phyloP scores from a whole-genome alignment of 2,797 vertebrate species.

The Galagoides demidoff region DNA sequence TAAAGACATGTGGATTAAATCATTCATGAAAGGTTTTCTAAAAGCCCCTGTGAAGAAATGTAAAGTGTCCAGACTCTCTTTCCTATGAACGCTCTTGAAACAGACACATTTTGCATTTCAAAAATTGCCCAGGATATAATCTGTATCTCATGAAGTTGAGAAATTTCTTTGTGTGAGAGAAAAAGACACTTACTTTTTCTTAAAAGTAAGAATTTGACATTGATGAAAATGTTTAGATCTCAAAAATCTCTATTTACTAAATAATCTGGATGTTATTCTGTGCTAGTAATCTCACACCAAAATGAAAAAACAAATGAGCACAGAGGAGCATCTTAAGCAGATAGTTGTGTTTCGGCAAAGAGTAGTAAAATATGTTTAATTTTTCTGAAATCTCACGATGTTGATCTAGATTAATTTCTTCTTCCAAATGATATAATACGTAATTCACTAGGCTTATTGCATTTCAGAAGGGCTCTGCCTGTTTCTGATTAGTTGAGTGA shows the following conservation, averaged over 20 bases:
- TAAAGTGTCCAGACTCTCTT: not conserved
- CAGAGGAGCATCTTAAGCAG: not conserved
- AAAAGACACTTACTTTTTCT: conserved; percentile 29
- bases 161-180: not conserved
- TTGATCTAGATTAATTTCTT: not conserved
- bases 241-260: not conserved
- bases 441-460: not conserved
- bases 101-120: not conserved
- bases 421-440: not conserved
- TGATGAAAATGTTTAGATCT: conserved; percentile 26
- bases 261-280: not conserved
- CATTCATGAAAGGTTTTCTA: not conserved
- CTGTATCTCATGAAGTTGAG: not conserved
- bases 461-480: not conserved
- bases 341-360: not conserved
- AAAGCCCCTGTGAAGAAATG: not conserved
- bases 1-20: not conserved
- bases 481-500: not conserved
- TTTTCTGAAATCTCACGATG: not conserved
- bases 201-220: not conserved
- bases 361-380: not conserved
- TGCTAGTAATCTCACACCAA: not conserved
- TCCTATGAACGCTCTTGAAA: not conserved
- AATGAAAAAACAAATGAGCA: not conserved
- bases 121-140: not conserved